phyloP scores from a whole-genome alignment of 1,140 invertebrate species.

The Eupeodes corollae region DNA sequence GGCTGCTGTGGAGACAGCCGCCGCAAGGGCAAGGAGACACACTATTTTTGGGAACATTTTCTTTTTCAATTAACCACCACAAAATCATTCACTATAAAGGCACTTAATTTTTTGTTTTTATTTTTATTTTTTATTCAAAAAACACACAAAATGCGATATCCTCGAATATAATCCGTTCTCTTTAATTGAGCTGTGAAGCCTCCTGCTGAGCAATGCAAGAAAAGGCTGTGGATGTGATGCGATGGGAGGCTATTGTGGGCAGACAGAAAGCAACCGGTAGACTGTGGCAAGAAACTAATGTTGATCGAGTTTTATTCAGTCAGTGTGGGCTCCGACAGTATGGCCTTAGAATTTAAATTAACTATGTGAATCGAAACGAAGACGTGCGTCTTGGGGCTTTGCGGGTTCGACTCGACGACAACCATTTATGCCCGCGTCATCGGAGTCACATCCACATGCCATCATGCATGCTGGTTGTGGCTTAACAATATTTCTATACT shows the following conservation, averaged over 20 bases:
- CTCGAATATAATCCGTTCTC: conserved; percentile 16
- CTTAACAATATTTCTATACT: too few species aligned
- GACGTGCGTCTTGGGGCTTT: too few species aligned
- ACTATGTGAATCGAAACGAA: too few species aligned
- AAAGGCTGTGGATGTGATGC: background rate
- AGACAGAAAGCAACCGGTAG: conserved; percentile 38
- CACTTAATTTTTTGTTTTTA: conserved; percentile 13
- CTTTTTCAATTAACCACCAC: conserved; percentile 12
- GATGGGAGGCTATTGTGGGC: conserved; percentile 6
- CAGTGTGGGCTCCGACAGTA: background rate
- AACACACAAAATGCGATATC: background rate
- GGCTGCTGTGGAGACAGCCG: conserved; percentile 43
- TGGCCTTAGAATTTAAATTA: background rate
- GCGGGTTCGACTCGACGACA: too few species aligned
- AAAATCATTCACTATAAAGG: conserved; percentile 10
- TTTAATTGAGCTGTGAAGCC: background rate
- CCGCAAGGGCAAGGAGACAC: conserved; percentile 41
- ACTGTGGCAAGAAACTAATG: conserved; percentile 37
- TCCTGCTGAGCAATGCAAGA: background rate
- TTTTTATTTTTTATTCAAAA: background rate
- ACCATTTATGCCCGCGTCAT: too few species aligned
- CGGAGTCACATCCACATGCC: too few species aligned
- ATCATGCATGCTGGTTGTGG: too few species aligned
- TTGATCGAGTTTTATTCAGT: conserved; percentile 38
- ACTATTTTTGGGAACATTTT: conserved; percentile 41